phyloP scores from a whole-genome alignment of 1,140 invertebrate species.

The Ptiloglossa arizonensis region DNA sequence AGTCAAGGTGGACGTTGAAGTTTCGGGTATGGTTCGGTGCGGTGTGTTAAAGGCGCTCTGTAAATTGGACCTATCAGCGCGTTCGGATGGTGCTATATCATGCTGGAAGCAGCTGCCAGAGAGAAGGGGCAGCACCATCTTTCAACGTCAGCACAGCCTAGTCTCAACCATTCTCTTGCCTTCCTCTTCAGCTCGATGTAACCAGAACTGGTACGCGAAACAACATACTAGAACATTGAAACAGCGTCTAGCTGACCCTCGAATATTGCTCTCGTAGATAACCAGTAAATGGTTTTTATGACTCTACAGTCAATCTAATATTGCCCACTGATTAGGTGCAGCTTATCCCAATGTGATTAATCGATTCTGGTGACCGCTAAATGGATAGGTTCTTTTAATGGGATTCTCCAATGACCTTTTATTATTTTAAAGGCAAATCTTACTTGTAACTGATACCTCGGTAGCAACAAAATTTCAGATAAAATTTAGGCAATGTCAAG shows the following conservation, averaged over 20 bases:
- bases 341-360: slow-evolving; percentile 70
- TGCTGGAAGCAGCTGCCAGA: slow-evolving; percentile 75
- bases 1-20: slow-evolving; percentile 24
- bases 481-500: no score
- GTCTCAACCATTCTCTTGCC: slow-evolving; percentile 53
- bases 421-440: no score
- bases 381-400: no score
- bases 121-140: slow-evolving; percentile 72
- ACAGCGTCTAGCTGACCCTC: neutral
- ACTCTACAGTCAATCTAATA: slow-evolving; percentile 53
- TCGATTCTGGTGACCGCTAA: slow-evolving; percentile 13
- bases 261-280: slow-evolving; percentile 47
- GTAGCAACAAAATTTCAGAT: no score
- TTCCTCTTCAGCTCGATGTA: slow-evolving; percentile 23
- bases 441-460: no score
- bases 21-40: slow-evolving; percentile 40
- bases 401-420: no score
- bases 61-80: slow-evolving; percentile 81
- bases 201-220: slow-evolving; percentile 26
- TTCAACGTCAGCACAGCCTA: slow-evolving; percentile 72
- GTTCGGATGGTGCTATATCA: slow-evolving; percentile 80
- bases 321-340: slow-evolving; percentile 65
- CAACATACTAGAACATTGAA: slow-evolving; percentile 21
- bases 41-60: slow-evolving; percentile 63
- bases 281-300: slow-evolving; percentile 71